Conservation (phyloP, 35 echinoderm and acorn worm genomes). For the Lytechinus pictus region DNA sequence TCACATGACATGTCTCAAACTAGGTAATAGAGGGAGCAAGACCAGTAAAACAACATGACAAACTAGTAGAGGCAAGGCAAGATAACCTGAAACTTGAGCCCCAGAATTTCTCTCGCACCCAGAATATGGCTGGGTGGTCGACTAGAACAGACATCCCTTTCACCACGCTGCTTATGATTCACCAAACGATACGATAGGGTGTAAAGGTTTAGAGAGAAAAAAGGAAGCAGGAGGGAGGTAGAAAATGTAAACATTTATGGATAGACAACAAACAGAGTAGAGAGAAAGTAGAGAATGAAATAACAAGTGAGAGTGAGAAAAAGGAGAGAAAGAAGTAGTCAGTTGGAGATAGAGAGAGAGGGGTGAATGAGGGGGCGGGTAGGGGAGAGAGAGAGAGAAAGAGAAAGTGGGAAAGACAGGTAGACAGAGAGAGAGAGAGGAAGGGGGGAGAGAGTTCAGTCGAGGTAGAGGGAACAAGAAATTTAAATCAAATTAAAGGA, state of each 20-base stretch:
- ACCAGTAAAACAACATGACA: not conserved
- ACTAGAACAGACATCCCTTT: conserved; percentile 78
- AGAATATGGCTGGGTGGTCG: conserved; percentile 92
- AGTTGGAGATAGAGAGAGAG: not conserved
- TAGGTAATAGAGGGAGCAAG: not conserved
- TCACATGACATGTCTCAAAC: not conserved
- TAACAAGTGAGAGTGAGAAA: not conserved
- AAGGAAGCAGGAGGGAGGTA: not conserved
- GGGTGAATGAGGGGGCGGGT: not conserved
- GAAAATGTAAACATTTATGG: not conserved
- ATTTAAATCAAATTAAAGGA: not conserved
- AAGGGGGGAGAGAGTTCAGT: not conserved
- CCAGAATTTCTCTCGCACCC: conserved; percentile 93
- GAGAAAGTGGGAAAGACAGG: not conserved
- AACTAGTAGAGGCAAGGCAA: not conserved
- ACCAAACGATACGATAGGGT: not conserved
- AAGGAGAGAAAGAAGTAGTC: not conserved
- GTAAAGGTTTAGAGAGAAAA: not conserved
- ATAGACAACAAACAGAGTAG: not conserved
- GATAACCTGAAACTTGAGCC: conserved; percentile 79
- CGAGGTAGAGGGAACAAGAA: not conserved
- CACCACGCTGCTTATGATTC: conserved; percentile 57
- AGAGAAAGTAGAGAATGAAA: not conserved
- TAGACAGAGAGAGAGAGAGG: not conserved
- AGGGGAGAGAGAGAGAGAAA: not conserved